Base-by-base conservation (phyloP, 2,113 vertebrate species). In the Periophthalmodon schlosseri region DNA sequence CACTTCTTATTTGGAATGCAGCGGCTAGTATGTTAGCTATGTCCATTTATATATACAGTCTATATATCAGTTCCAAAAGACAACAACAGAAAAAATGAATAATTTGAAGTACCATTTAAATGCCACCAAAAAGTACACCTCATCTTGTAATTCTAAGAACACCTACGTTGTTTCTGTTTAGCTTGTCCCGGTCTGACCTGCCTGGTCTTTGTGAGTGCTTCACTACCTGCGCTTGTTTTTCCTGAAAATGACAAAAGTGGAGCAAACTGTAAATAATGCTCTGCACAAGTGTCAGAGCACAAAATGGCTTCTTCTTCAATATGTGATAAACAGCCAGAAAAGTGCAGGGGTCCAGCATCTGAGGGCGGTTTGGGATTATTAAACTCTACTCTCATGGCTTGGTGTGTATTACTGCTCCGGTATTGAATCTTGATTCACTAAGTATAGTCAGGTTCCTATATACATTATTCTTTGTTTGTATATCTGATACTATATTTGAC, bases 261-360 rank as follows among this genome's bases (percentile, higher is more conserved):
- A 65, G 63, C 34, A 5, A 65, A 65, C 34, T 65, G 63, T 65
- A 65, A 65, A 65, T 65, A 65, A 65, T 39, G 34, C 20, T 12
- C 18, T 39, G 63, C 18, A 21, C 8, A 44, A 39, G 63, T 65
- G 63, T 65, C 63, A 39, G 34, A 20, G 11, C 63, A 39, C 34
- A 44, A 44, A 65, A 36, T 65, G 63, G 63, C 34, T 39, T 39
- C 63, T 65, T 65, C 63, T 65, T 44, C 10, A 18, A n/a, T 36
- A 39, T 18, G 7, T 44, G 34, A 65, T 39, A 65, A 65, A 65
- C 18, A 65, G 18, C 34, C 34, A 1, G 10, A 36, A 65, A 39
- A 65, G 34, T 11, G 13, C 33, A 39, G 18, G 63, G 18, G 18
- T 65, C 11, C 18, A 12, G 12, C 15, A 39, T 39, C 33, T 36